These are phyloP conservation scores for Sebastes minor DNA, from an alignment of 2,797 vertebrate genomes.

Conservation along the genomic window DNA sequence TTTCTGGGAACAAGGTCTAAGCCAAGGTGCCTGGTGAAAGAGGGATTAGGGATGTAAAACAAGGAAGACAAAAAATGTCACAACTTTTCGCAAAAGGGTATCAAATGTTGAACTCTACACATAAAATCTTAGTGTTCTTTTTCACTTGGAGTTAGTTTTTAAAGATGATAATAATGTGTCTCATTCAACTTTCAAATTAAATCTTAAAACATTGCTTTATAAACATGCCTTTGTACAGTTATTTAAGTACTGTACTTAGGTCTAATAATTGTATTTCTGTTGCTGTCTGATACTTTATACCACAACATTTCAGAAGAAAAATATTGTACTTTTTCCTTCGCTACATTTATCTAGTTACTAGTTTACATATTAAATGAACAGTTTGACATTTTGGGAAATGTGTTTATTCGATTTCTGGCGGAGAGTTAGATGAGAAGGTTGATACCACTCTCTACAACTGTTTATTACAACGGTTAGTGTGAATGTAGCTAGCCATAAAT, in stretches of 20 bases:
- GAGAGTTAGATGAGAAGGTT: no score
- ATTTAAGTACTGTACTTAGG: not conserved
- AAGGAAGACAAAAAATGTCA: not conserved
- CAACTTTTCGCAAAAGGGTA: not conserved
- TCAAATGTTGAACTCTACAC: not conserved
- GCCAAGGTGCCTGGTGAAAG: conserved; percentile 89
- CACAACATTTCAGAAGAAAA: not conserved
- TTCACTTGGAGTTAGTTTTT: not conserved
- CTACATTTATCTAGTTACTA: not conserved
- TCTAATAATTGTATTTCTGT: not conserved
- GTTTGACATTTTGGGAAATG: not conserved
- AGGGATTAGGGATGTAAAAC: not conserved
- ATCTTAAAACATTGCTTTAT: not conserved
- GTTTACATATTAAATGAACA: not conserved
- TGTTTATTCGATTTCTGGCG: not conserved
- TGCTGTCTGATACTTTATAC: not conserved
- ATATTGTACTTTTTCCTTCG: not conserved
- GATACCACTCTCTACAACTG: not conserved
- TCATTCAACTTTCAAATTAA: not conserved
- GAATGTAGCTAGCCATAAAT: not conserved
- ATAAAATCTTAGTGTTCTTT: not conserved
- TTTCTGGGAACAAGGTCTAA: conserved; percentile 97
- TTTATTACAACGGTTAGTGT: not conserved
- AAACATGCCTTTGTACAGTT: not conserved
- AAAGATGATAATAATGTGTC: not conserved